Conservation (phyloP, 2,113 vertebrate genomes). For the Leucosticte australis region DNA sequence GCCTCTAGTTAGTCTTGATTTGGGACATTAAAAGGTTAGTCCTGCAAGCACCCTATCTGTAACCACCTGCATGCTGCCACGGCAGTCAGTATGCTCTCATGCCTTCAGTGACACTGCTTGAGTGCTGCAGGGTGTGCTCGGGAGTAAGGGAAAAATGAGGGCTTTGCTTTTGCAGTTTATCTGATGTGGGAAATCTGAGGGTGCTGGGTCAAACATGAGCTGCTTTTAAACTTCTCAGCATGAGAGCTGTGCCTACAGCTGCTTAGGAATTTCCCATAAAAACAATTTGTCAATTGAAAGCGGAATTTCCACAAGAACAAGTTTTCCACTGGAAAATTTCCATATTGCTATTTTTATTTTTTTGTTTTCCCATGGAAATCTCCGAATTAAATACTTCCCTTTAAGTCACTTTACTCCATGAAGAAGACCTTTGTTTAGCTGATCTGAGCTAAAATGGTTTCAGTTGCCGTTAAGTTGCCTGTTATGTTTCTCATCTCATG, state of each 20-base stretch:
- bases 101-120: fast-evolving
- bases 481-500: not conserved
- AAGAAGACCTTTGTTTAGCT: not conserved
- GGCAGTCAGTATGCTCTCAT: not conserved
- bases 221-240: constrained; percentile 48
- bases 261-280: constrained; percentile 61
- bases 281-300: constrained; percentile 52
- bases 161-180: not conserved
- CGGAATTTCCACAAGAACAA: constrained; percentile 53
- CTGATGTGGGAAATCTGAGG: constrained; percentile 46
- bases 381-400: constrained; percentile 34
- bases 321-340: constrained; percentile 62
- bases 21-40: not conserved
- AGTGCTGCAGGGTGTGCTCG: not conserved
- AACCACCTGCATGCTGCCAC: fast-evolving
- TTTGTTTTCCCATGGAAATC: constrained; percentile 48
- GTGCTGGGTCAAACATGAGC: not conserved
- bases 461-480: not conserved
- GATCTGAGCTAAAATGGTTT: not conserved
- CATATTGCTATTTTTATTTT: constrained; percentile 20
- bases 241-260: constrained; percentile 39
- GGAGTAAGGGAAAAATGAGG: not conserved
- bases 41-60: not conserved
- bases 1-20: not conserved
- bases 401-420: not conserved